Evolutionary conservation across 2,113 vertebrate genomes (phyloP).

Genomic region (Myiozetetes cayanensis): DNA sequence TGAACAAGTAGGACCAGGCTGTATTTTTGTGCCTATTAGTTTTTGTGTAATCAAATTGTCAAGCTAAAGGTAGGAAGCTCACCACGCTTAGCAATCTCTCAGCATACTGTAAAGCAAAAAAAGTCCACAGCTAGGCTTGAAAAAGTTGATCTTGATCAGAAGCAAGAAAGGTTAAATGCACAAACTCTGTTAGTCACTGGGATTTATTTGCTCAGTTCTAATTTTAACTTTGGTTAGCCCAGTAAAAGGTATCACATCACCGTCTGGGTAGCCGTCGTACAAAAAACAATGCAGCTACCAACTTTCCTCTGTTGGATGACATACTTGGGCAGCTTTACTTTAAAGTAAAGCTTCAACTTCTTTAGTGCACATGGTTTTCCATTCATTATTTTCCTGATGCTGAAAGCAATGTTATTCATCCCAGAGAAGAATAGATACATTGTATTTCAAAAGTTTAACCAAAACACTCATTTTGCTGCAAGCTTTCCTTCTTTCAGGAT

Average conservation of each 20-base stretch:
- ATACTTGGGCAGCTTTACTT: constrained; percentile 51
- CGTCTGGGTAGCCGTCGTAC: constrained; percentile 41
- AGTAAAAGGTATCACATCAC: constrained; percentile 61
- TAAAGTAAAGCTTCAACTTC: neutral
- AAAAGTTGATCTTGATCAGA: neutral
- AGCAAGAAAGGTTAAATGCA: constrained; percentile 42
- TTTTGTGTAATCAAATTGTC: neutral
- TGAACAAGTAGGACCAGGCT: neutral
- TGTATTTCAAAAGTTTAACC: constrained; percentile 26
- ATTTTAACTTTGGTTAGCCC: constrained; percentile 59
- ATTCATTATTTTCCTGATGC: constrained; percentile 44
- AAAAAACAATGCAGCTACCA: constrained; percentile 62
- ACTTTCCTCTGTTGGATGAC: constrained; percentile 44
- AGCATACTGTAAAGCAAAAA: neutral
- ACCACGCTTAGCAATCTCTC: neutral
- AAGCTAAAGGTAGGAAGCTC: neutral
- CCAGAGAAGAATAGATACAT: constrained; percentile 21
- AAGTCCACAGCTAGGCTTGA: neutral
- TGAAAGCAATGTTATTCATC: constrained; percentile 16
- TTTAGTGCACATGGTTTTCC: constrained; percentile 33
- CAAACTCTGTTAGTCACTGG: neutral
- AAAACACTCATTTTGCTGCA: neutral
- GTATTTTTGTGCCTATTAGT: neutral
- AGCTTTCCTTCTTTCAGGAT: neutral
- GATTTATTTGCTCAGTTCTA: constrained; percentile 53